These are phyloP conservation scores for Desoria tigrina DNA, from an alignment of 2,888 invertebrate species.

Conservation along the genomic window DNA sequence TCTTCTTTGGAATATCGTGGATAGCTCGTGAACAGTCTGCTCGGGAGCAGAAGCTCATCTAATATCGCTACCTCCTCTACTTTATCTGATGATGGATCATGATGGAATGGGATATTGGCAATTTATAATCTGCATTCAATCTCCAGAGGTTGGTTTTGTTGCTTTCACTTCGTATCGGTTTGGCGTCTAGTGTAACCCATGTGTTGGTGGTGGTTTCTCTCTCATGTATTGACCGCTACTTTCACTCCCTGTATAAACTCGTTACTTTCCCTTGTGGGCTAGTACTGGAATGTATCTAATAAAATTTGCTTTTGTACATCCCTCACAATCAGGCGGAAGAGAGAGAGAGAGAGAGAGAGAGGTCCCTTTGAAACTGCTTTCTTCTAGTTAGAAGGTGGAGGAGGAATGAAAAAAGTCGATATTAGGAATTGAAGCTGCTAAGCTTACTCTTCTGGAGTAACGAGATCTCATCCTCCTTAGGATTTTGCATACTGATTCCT, in stretches of 20 bases:
- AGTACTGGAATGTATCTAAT: conserved; percentile 53
- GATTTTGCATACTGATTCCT: conserved; percentile 52
- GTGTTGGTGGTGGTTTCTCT: background rate
- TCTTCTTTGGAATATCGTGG: too few species aligned
- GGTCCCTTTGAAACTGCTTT: conserved; percentile 9
- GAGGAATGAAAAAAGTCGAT: conserved; percentile 32
- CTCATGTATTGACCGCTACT: conserved; percentile 32
- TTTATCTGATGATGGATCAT: conserved; percentile 51
- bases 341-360: conserved; percentile 21
- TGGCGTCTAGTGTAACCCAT: too few species aligned
- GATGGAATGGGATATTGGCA: conserved; percentile 52
- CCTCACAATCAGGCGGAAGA: conserved; percentile 20
- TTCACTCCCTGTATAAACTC: background rate
- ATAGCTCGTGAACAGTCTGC: conserved; percentile 13
- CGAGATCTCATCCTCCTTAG: conserved; percentile 48
- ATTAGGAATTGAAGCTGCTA: conserved; percentile 39
- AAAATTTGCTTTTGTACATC: conserved; percentile 46
- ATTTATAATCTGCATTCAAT: conserved; percentile 50
- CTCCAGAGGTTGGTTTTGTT: background rate
- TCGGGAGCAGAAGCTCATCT: conserved; percentile 31
- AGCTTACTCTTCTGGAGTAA: conserved; percentile 36
- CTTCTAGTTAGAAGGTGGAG: conserved; percentile 28
- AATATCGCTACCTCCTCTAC: conserved; percentile 25
- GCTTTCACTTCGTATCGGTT: too few species aligned
- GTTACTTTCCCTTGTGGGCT: conserved; percentile 18